Evolutionary conservation across 2,888 invertebrate genomes (phyloP).

Genomic region (Amiota mariae): DNA sequence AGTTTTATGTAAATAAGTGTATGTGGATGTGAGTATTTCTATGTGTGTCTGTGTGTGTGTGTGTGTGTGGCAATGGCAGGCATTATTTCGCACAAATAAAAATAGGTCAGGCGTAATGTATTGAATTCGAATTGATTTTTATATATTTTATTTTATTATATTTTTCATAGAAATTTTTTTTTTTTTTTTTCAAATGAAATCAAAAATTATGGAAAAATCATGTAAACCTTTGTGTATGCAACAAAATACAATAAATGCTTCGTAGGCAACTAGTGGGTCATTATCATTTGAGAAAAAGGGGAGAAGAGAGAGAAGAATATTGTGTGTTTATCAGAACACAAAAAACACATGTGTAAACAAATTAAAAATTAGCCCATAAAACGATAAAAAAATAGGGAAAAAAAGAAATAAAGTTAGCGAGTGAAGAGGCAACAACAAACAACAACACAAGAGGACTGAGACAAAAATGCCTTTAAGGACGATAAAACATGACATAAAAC

Average conservation of each 20-base stretch:
- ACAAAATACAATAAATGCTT: background rate
- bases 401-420: constrained; percentile 36
- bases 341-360: constrained; percentile 62
- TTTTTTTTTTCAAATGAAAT: constrained; percentile 44
- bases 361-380: constrained; percentile 66
- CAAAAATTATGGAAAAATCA: constrained; percentile 49
- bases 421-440: constrained; percentile 12
- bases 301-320: constrained; percentile 26
- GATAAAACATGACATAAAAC: constrained; percentile 13
- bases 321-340: constrained; percentile 39
- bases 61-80: background rate
- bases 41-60: background rate
- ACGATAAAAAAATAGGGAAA: constrained; percentile 49
- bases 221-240: constrained; percentile 11
- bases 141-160: background rate
- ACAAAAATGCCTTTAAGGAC: constrained; percentile 28
- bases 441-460: constrained; percentile 36
- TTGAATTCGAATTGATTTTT: constrained; percentile 17
- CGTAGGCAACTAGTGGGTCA: constrained; percentile 59
- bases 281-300: constrained; percentile 40
- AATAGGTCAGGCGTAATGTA: constrained; percentile 5
- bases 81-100: background rate
- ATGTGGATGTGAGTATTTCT: background rate
- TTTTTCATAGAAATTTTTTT: background rate
- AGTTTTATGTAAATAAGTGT: background rate